Evolutionary conservation across 2,797 vertebrate genomes (phyloP), one percentile per base, ranked within the genome.

Genomic region (Protosalanx chinensis): DNA sequence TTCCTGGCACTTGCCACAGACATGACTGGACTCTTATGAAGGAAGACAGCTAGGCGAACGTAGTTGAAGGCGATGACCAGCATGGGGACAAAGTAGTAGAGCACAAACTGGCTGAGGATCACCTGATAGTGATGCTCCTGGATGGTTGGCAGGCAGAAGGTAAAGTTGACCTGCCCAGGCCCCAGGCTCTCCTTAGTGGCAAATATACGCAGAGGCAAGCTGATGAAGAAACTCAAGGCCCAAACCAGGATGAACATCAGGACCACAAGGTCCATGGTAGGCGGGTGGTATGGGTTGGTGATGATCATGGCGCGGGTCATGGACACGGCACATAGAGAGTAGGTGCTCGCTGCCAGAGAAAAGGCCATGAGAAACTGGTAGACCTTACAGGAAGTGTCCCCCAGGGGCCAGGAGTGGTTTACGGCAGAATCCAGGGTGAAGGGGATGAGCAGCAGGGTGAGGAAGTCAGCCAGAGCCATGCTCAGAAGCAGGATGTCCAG

Each of bases 341-440:
- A 94, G 33, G 90, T 92, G 85, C 93, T 94, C 68, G 90, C 93
- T 0, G 90, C 91, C 81, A 93, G 79, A 63, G 91, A 90, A 72
- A 93, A 94, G 37, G 91, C 90, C 67, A 93, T 68, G 72, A 93
- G 77, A 81, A 95, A 92, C 87, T 93, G 92, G 81, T 94, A 94
- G 79, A 93, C 69, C 81, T 93, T 93, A 78, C 93, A 94, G 79
- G 88, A 90, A 1, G 68, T 82, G 75, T 93, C 72, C 3, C 89
- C 83, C 64, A 93, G 82, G 58, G 91, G 86, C 93, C 93, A 94
- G 41, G 90, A 86, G 76, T 90, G 74, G 58, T 78, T 91, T 69
- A 93, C 64, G 0, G 89, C 86, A 0, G 91, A 91, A 80, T 91
- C 86, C 30, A 93, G 60, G 67, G 91, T 91, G 78, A 94, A 91